Evolutionary conservation across 2,113 vertebrate species (phyloP).

Genomic region (Silurus meridionalis): DNA sequence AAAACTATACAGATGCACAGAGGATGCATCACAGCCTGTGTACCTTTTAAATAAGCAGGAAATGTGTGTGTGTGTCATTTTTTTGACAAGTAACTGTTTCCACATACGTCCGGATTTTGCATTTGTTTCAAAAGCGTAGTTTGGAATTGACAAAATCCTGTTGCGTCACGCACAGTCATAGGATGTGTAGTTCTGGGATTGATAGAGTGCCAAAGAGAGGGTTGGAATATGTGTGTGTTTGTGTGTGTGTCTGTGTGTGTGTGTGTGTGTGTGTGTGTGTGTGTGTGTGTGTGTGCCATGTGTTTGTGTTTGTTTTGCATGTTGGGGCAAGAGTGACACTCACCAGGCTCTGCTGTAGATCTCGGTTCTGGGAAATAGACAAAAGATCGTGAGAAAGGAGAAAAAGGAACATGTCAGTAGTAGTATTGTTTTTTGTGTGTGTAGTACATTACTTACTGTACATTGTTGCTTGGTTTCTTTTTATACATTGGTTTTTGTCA

Average conservation of each 20-base stretch:
- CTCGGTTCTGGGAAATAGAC: constrained; percentile 62
- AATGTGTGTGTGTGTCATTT: background rate
- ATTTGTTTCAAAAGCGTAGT: background rate
- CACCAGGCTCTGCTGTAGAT: constrained; percentile 71
- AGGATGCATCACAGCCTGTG: background rate
- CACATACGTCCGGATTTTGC: background rate
- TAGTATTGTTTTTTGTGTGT: background rate
- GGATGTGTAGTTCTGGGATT: background rate
- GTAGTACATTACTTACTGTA: background rate
- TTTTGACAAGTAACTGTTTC: background rate
- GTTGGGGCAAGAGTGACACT: constrained; percentile 33
- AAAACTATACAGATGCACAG: background rate
- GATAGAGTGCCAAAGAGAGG: background rate
- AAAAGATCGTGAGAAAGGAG: background rate
- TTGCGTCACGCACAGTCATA: background rate
- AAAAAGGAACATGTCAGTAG: background rate
- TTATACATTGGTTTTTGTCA: background rate
- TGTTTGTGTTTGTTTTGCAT: constrained; percentile 15
- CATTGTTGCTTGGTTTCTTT: background rate
- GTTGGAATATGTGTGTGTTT: constrained; percentile 16
- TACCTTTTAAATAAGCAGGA: background rate
- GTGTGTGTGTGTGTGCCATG: background rate
- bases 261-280: background rate
- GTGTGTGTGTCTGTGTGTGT: background rate
- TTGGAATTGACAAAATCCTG: background rate